Conservation (phyloP, 2,113 vertebrate species). For the Pseudorhombus dupliciocellatus region DNA sequence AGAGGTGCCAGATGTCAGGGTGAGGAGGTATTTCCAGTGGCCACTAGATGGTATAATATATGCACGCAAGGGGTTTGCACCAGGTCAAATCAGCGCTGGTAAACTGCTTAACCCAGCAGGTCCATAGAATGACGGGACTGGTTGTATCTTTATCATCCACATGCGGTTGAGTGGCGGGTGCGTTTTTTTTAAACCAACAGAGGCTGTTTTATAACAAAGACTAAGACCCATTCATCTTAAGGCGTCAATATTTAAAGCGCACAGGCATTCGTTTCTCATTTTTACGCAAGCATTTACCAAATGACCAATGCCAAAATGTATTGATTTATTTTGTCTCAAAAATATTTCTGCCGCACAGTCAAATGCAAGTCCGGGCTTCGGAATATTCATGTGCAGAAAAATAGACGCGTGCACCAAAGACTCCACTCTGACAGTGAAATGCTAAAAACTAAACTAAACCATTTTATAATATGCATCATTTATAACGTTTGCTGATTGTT, state of each 20-base stretch:
- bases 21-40: constrained; percentile 45
- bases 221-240: background rate
- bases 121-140: background rate
- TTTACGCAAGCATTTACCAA: background rate
- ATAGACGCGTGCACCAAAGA: background rate
- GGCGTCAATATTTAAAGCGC: constrained; percentile 1
- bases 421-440: background rate
- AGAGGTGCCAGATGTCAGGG: constrained; percentile 26
- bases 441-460: no score
- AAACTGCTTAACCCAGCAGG: background rate
- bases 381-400: background rate
- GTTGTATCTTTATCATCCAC: background rate
- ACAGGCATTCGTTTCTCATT: background rate
- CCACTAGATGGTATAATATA: constrained; percentile 77
- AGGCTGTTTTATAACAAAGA: background rate
- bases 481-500: no score
- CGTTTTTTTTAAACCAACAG: background rate
- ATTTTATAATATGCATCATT: background rate
- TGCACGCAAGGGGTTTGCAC: constrained; percentile 29
- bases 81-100: constrained; percentile 24
- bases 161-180: background rate
- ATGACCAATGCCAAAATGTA: no score
- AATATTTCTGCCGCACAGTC: background rate
- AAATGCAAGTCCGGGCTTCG: background rate
- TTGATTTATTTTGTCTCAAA: background rate